Conservation (phyloP, 2,113 vertebrate genomes). For the Upupa epops region DNA sequence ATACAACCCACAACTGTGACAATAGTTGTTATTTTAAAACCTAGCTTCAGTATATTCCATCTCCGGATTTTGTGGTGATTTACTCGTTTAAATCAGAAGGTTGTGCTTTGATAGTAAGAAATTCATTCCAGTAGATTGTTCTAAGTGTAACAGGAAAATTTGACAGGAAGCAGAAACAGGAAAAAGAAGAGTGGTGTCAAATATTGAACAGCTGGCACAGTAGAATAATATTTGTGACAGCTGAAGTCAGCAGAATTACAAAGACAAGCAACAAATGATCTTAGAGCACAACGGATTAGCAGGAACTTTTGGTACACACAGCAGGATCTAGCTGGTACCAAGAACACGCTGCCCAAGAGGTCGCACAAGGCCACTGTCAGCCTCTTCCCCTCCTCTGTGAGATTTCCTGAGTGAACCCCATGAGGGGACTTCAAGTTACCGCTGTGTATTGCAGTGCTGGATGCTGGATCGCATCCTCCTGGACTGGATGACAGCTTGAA, state of each 20-base stretch:
- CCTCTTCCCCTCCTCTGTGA: accelerated
- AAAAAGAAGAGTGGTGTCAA: conserved; percentile 11
- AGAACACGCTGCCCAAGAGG: neutral
- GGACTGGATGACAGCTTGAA: neutral
- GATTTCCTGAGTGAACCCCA: neutral
- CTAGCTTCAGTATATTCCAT: neutral
- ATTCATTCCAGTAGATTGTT: neutral
- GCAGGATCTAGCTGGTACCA: neutral
- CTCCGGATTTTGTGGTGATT: neutral
- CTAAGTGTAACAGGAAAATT: neutral
- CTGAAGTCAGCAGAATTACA: neutral
- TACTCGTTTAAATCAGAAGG: neutral
- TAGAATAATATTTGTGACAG: neutral
- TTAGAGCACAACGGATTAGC: conserved; percentile 1
- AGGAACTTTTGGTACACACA: neutral
- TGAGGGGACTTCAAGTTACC: neutral
- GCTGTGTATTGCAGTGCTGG: neutral
- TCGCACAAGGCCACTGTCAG: neutral
- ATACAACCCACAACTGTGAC: neutral
- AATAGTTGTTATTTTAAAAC: neutral
- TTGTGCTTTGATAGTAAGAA: conserved; percentile 1
- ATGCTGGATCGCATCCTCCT: neutral
- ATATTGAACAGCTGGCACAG: neutral
- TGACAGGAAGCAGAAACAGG: conserved; percentile 9
- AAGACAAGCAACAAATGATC: neutral